These are phyloP conservation scores for Tetramorium simillimum DNA, from an alignment of 1,140 invertebrate genomes.

Conservation along the genomic window DNA sequence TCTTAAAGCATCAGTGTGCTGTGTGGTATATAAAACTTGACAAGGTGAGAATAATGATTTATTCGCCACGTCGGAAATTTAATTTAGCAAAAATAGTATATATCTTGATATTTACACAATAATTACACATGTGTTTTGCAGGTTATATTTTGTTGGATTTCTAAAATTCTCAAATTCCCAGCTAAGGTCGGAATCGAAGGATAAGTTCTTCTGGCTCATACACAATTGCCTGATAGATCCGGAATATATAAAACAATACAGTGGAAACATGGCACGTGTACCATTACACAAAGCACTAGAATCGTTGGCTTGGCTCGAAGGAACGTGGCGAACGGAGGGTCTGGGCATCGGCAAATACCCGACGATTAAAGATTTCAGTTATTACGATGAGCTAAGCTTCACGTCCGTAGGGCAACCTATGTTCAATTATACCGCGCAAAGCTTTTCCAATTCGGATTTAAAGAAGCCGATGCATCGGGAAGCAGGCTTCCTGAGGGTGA, in stretches of 20 bases:
- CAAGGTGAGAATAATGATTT: neutral
- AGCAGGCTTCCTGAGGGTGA: conserved; percentile 88
- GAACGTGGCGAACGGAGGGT: conserved; percentile 86
- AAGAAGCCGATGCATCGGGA: conserved; percentile 88
- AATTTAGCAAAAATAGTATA: neutral
- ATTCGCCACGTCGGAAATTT: neutral
- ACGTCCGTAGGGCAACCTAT: conserved; percentile 88
- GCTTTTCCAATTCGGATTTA: conserved; percentile 85
- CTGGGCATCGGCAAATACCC: conserved; percentile 86
- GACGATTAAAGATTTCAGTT: conserved; percentile 87
- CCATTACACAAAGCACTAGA: conserved; percentile 83
- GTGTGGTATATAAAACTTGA: neutral
- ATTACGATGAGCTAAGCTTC: conserved; percentile 88
- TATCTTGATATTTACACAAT: neutral
- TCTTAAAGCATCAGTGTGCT: neutral
- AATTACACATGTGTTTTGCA: neutral
- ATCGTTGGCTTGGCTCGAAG: conserved; percentile 87
- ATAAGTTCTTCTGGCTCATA: neutral
- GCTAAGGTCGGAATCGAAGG: neutral
- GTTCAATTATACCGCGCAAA: conserved; percentile 86
- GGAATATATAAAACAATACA: neutral
- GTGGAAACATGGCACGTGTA: conserved; percentile 61
- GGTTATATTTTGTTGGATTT: conserved; percentile 4
- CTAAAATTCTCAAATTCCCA: neutral
- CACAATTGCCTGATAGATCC: neutral